These are phyloP conservation scores for Drosophila falleni DNA, from an alignment of 2,888 invertebrate species.

Conservation along the genomic window DNA sequence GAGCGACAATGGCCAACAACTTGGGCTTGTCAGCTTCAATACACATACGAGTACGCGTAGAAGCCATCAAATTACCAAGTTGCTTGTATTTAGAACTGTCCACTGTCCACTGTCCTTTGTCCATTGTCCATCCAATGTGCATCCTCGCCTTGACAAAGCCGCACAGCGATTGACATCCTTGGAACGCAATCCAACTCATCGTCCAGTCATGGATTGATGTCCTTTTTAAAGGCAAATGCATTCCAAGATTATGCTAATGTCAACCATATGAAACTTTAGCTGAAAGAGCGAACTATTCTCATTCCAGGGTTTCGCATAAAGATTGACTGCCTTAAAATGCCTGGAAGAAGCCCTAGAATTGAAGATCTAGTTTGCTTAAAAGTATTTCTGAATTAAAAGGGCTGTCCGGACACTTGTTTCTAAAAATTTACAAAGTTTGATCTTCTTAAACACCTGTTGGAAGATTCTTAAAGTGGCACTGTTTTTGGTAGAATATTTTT, in stretches of 20 bases:
- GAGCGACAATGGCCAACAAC: conserved; percentile 68
- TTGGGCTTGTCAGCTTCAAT: conserved; percentile 43
- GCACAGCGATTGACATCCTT: conserved; percentile 34
- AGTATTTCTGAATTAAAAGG: conserved; percentile 12
- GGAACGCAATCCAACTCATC: conserved; percentile 6
- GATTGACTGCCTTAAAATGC: background rate
- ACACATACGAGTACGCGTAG: conserved; percentile 46
- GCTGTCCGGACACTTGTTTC: background rate
- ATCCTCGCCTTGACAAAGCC: conserved; percentile 7
- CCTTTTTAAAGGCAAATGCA: conserved; percentile 55
- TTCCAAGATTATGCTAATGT: conserved; percentile 57
- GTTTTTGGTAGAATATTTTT: no score
- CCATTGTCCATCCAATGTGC: no score
- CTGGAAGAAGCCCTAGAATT: conserved; percentile 1
- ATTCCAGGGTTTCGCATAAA: background rate
- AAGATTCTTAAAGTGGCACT: background rate
- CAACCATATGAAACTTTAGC: background rate
- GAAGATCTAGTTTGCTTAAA: conserved; percentile 3
- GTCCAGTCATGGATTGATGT: conserved; percentile 43
- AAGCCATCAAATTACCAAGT: conserved; percentile 52
- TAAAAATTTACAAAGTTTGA: background rate
- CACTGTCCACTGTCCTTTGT: conserved; percentile 13
- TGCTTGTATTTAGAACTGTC: conserved; percentile 32
- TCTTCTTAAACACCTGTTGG: background rate
- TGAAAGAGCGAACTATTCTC: background rate